These are phyloP conservation scores for Ceratoteleas bidentatus DNA, from an alignment of 1,140 invertebrate species.

Conservation along the genomic window DNA sequence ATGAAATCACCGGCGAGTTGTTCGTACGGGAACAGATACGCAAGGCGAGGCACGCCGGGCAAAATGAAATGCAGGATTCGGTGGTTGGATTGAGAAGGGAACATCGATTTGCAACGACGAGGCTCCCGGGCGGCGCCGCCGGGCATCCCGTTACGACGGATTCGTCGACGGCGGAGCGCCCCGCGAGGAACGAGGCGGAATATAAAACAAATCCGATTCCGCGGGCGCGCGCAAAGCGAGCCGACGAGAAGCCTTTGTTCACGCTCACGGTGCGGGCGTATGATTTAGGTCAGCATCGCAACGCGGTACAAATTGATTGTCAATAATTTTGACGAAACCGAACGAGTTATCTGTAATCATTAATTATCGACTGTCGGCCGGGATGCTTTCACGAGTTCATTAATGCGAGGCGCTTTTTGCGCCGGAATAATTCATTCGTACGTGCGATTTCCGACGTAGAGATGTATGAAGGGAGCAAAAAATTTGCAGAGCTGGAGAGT, in stretches of 20 bases:
- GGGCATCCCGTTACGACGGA: conserved; percentile 47
- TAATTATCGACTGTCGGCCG: no score
- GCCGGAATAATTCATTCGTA: no score
- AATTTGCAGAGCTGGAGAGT: no score
- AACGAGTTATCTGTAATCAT: not conserved
- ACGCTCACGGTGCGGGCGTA: conserved; percentile 88
- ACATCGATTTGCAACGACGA: conserved; percentile 23
- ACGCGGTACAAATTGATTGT: conserved; percentile 14
- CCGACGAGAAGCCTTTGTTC: conserved; percentile 82
- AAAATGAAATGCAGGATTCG: conserved; percentile 57
- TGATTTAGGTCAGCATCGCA: conserved; percentile 84
- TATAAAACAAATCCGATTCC: conserved; percentile 36
- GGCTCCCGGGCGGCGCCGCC: conserved; percentile 19
- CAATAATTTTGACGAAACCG: not conserved
- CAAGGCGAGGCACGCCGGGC: conserved; percentile 71
- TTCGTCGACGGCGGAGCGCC: conserved; percentile 35
- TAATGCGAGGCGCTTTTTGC: no score
- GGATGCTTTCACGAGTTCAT: no score
- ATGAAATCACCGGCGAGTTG: conserved; percentile 88
- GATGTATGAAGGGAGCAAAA: no score
- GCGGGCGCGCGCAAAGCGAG: conserved; percentile 75
- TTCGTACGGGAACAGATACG: conserved; percentile 72
- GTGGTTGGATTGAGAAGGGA: conserved; percentile 38
- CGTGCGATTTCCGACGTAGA: no score
- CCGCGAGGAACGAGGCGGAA: conserved; percentile 43